Conservation (phyloP, 2,797 vertebrate species). For the Acanthiza pusilla region DNA sequence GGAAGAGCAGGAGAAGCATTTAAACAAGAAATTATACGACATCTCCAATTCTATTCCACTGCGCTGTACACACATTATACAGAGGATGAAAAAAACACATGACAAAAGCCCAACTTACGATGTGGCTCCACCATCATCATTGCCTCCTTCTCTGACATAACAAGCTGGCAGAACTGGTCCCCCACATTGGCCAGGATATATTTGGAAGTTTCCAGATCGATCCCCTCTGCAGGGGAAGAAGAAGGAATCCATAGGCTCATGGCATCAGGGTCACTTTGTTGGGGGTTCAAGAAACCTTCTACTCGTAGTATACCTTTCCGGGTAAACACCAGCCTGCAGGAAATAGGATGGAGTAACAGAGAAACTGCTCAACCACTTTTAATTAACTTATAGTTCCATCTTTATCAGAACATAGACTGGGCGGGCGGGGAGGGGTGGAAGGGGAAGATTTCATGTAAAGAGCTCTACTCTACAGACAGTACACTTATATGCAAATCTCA, state of each 20-base stretch:
- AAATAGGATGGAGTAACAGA: not conserved
- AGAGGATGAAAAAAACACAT: not conserved
- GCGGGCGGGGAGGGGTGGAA: not conserved
- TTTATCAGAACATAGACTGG: not conserved
- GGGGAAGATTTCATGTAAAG: not conserved
- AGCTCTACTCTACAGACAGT: not conserved
- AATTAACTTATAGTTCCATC: not conserved
- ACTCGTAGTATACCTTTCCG: constrained; percentile 95
- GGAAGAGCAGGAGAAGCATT: not conserved
- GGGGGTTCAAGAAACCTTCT: constrained; percentile 95
- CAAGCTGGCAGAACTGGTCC: constrained; percentile 98
- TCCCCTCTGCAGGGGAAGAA: constrained; percentile 85
- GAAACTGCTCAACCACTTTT: not conserved
- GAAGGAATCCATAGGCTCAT: constrained; percentile 98
- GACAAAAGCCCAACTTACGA: constrained; percentile 80
- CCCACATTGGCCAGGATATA: constrained; percentile 98
- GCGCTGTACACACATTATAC: not conserved
- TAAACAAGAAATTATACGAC: not conserved
- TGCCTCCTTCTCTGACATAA: constrained; percentile 99
- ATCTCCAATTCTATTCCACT: not conserved
- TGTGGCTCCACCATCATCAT: constrained; percentile 99
- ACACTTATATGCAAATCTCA: not conserved
- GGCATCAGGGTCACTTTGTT: constrained; percentile 95
- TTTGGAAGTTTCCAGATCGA: constrained; percentile 97
- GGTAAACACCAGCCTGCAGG: constrained; percentile 90